Evolutionary conservation across 2,797 vertebrate species (phyloP).

Genomic region (Xenentodon cancila): DNA sequence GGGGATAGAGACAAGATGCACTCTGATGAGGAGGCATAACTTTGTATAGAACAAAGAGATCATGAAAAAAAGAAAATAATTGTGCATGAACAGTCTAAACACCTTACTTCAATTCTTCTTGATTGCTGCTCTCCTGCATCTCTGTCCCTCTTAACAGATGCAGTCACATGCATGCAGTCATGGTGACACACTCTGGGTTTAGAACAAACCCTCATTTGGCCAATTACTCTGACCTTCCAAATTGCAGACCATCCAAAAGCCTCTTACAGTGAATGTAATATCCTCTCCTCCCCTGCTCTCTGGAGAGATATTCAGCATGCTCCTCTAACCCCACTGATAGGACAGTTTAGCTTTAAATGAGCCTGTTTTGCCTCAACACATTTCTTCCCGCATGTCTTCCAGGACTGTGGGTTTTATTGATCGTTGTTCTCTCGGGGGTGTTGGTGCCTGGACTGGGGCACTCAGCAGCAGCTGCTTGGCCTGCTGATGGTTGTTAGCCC

Average conservation of each 20-base stretch:
- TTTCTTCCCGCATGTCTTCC: constrained; percentile 74
- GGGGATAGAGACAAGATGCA: too few species aligned
- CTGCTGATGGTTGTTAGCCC: constrained; percentile 79
- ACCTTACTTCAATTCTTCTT: constrained; percentile 45
- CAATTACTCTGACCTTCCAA: constrained; percentile 75
- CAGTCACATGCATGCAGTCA: constrained; percentile 19
- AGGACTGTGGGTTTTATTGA: constrained; percentile 78
- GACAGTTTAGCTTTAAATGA: constrained; percentile 78
- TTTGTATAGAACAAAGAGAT: constrained; percentile 24
- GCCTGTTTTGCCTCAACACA: constrained; percentile 78
- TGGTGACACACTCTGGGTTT: constrained; percentile 27
- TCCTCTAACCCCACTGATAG: constrained; percentile 71
- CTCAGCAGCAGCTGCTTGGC: constrained; percentile 76
- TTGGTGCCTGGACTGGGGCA: constrained; percentile 66
- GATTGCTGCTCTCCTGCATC: constrained; percentile 9
- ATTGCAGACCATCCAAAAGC: constrained; percentile 66
- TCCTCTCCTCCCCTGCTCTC: constrained; percentile 49
- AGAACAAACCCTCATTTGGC: constrained; percentile 67
- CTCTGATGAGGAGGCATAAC: background rate
- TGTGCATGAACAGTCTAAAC: constrained; percentile 49
- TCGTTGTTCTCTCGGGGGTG: constrained; percentile 69
- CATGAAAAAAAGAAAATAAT: background rate
- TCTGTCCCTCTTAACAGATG: constrained; percentile 17
- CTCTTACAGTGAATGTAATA: constrained; percentile 55
- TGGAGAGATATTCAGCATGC: constrained; percentile 65